Evolutionary conservation across 2,797 vertebrate species (phyloP).

Genomic region (Miichthys miiuy): DNA sequence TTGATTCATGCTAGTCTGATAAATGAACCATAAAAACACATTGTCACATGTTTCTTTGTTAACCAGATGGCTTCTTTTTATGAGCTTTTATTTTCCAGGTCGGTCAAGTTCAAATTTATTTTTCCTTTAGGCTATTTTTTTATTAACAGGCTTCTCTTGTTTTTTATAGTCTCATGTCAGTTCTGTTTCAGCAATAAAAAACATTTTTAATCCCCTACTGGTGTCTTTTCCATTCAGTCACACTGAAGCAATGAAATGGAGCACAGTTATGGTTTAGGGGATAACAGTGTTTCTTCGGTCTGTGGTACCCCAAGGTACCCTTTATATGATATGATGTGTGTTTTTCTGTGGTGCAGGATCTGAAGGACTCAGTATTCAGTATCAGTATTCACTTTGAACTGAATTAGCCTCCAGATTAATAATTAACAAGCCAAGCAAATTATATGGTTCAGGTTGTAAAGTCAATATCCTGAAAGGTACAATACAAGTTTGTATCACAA

Average conservation of each 20-base stretch:
- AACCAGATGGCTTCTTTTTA: neutral
- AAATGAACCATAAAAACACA: neutral
- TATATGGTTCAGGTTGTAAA: too few relatives aligned
- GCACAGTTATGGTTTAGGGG: neutral
- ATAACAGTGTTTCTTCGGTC: neutral
- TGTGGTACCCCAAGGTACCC: too few relatives aligned
- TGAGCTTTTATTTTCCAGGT: neutral
- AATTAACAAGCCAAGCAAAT: too few relatives aligned
- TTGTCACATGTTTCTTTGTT: neutral
- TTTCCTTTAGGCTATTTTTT: neutral
- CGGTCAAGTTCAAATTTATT: neutral
- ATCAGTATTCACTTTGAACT: too few relatives aligned
- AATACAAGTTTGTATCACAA: too few relatives aligned
- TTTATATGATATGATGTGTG: neutral
- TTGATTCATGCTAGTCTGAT: neutral
- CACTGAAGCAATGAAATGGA: neutral
- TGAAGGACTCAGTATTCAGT: conserved; percentile 67
- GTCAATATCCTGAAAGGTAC: too few relatives aligned
- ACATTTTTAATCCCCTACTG: neutral
- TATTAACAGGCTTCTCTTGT: neutral
- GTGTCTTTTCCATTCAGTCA: conserved; percentile 1
- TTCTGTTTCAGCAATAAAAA: conserved; percentile 26
- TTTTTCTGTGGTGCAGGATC: conserved; percentile 71
- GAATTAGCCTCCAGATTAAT: too few relatives aligned
- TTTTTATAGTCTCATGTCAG: neutral